phyloP scores from a whole-genome alignment of 1,140 invertebrate species.

The Drosophila hydei region DNA sequence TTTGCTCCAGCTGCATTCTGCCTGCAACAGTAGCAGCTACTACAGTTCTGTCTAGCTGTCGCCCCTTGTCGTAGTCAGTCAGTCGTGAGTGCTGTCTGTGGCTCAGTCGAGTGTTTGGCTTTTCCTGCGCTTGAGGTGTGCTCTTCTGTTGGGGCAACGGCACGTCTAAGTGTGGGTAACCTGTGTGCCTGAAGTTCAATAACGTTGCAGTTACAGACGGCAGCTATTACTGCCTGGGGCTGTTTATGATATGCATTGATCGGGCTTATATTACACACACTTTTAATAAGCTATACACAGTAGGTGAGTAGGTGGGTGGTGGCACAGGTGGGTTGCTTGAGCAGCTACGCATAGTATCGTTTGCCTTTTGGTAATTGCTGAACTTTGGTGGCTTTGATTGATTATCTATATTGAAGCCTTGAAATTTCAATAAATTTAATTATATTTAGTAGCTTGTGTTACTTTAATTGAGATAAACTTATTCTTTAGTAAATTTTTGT shows the following conservation, averaged over 20 bases:
- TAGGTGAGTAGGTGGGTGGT: background rate
- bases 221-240: conserved; percentile 9
- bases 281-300: conserved; percentile 49
- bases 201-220: conserved; percentile 29
- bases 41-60: conserved; percentile 18
- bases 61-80: conserved; percentile 16
- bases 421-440: no score
- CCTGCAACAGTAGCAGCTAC: conserved; percentile 25
- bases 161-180: conserved; percentile 40
- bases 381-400: no score
- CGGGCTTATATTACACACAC: conserved; percentile 52
- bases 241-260: conserved; percentile 45
- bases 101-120: conserved; percentile 54
- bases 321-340: background rate
- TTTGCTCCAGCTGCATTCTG: conserved; percentile 64
- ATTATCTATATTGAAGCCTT: no score
- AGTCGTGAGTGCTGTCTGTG: conserved; percentile 16
- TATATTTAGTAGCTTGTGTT: no score
- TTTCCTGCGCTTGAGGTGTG: conserved; percentile 68
- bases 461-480: no score
- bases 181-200: conserved; percentile 54
- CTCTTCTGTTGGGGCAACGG: conserved; percentile 26
- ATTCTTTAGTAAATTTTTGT: no score
- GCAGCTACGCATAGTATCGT: background rate
- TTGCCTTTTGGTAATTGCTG: conserved; percentile 1